A percentile compares a stretch with the other conserved stretches of the same genome.
Evolutionary conservation across 2,797 vertebrate genomes (phyloP).

Genomic region (Etheostoma nigrum): DNA sequence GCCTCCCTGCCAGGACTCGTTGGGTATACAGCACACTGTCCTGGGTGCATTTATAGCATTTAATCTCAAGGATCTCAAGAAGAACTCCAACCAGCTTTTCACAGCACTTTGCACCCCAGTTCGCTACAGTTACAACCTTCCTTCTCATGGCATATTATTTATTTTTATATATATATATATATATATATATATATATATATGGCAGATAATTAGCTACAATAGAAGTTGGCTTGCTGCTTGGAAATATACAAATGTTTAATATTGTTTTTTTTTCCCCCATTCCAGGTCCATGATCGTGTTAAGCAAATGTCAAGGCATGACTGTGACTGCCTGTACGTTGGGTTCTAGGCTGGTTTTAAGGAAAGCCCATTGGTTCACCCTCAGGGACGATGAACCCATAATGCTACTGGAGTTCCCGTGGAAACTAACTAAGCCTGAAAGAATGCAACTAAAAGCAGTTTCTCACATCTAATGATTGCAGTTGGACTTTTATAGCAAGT

Average conservation of each 20-base stretch:
- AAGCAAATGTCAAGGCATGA: background rate
- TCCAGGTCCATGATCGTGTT: background rate
- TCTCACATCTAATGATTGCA: too few species aligned
- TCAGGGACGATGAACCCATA: background rate
- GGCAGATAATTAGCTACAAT: background rate
- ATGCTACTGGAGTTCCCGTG: background rate
- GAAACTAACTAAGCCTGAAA: background rate
- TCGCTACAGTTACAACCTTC: background rate
- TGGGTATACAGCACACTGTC: background rate
- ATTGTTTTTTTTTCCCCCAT: too few species aligned
- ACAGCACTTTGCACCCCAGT: background rate
- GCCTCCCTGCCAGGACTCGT: constrained; percentile 8
- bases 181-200: background rate
- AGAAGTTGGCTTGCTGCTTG: background rate
- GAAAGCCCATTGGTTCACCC: background rate
- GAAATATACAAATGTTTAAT: background rate
- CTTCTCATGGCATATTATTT: background rate
- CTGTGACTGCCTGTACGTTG: background rate
- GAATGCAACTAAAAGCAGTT: too few species aligned
- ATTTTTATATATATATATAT: too few species aligned
- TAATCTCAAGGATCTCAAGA: constrained; percentile 13
- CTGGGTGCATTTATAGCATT: constrained; percentile 10
- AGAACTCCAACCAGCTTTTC: background rate
- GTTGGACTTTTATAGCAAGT: too few species aligned
- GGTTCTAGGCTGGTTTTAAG: background rate